These are phyloP conservation scores for Ondatra zibethicus DNA, from an alignment of 2,113 vertebrate genomes.

Conservation along the genomic window DNA sequence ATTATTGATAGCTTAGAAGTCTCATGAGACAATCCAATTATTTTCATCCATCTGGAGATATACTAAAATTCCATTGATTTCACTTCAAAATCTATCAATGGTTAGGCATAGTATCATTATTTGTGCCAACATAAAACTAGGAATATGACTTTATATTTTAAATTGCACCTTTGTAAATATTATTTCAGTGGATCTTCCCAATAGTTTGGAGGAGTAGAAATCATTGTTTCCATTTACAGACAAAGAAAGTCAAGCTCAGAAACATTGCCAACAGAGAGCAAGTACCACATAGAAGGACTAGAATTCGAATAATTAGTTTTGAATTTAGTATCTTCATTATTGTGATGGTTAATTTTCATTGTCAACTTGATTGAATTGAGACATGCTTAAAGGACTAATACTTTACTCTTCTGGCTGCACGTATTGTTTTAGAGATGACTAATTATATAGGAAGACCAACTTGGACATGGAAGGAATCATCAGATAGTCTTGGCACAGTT, in stretches of 20 bases:
- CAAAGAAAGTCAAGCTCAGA: conserved; percentile 12
- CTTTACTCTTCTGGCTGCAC: neutral
- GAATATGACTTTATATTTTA: neutral
- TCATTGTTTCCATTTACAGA: neutral
- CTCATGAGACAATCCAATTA: neutral
- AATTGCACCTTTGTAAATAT: neutral
- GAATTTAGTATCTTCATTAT: neutral
- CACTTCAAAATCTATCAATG: neutral
- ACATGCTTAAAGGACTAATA: neutral
- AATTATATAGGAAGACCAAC: neutral
- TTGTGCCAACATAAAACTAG: neutral
- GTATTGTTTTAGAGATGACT: neutral
- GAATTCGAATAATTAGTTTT: neutral
- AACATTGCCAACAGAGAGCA: neutral
- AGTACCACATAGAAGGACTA: neutral
- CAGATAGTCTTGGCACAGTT: neutral
- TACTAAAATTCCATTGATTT: conserved; percentile 27
- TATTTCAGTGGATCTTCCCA: neutral
- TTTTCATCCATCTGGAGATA: neutral
- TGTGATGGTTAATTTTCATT: neutral
- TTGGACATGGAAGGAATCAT: neutral
- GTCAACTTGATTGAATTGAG: neutral
- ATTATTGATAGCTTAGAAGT: conserved; percentile 13
- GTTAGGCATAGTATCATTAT: neutral
- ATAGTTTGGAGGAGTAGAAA: neutral